These are phyloP conservation scores for Streblospio benedicti DNA, from an alignment of 1,140 invertebrate species.

Conservation along the genomic window DNA sequence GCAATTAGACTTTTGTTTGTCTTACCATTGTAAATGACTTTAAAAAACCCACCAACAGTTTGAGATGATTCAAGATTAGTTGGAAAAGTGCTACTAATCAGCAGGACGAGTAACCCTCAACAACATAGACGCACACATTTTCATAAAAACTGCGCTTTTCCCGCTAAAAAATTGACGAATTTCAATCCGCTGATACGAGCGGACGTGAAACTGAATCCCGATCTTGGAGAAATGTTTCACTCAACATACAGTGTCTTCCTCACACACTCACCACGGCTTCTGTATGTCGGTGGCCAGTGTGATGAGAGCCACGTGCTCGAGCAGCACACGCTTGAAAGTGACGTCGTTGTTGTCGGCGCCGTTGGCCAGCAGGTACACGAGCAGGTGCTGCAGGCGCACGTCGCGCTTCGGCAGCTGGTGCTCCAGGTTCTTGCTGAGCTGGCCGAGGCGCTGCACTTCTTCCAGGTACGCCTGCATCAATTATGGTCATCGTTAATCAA, in stretches of 20 bases:
- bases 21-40: too few relatives aligned
- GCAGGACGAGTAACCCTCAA: too few relatives aligned
- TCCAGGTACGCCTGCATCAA: slow-evolving; percentile 25
- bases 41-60: too few relatives aligned
- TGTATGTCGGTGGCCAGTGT: slow-evolving; percentile 21
- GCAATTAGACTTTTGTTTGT: too few relatives aligned
- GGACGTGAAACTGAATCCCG: too few relatives aligned
- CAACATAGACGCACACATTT: too few relatives aligned
- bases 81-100: too few relatives aligned
- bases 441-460: slow-evolving; percentile 26
- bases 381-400: slow-evolving; percentile 27
- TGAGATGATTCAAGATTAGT: too few relatives aligned
- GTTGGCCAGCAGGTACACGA: slow-evolving; percentile 29
- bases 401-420: slow-evolving; percentile 27
- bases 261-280: slow-evolving; percentile 22
- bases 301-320: slow-evolving; percentile 35
- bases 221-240: too few relatives aligned
- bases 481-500: not conserved
- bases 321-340: slow-evolving; percentile 20
- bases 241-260: not conserved
- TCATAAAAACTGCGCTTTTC: too few relatives aligned
- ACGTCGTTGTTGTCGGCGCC: slow-evolving; percentile 17
- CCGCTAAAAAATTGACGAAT: too few relatives aligned
- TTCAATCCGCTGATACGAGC: too few relatives aligned
- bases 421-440: slow-evolving; percentile 14